Base-by-base conservation (phyloP, 2,888 invertebrate species). In the Eudemis profundana region DNA sequence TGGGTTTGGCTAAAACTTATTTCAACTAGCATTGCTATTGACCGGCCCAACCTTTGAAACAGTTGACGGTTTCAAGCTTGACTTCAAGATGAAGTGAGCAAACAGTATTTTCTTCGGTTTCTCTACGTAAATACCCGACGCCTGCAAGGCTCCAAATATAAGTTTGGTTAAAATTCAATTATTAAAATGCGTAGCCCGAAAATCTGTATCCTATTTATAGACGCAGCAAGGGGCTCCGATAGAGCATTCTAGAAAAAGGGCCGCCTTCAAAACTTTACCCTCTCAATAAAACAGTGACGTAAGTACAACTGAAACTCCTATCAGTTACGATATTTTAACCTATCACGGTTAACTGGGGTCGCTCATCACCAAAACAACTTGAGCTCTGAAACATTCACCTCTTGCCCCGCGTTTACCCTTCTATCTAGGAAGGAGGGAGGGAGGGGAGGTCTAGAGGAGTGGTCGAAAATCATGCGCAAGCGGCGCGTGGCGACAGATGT, bases 401-500 rank as follows among this genome's bases (percentile, higher is more conserved):
- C 59, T 50, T 68, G 61, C 67, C 60, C 64, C 59, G 64, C 54
- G 61, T 42, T 57, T 60, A 62, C 68, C 50, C 40, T 68, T 68
- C 60, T 46, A 29, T 44, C 61, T 38, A 23, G 15, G 29, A 61
- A 42, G 19, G 57, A 63, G 69, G 70, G 72, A 66, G 62, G 70
- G 67, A 70, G 68, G 72, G 72, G 59, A 76, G 85, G 70, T 82
- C 85, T 78, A 8, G 50, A 62, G 71, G 49, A 74, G 69, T 85
- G 85, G 87, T 74, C 67, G 66, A 65, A 68, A 69, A 72, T 69
- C 69, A 77, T 71, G 75, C 81, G 83, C 81, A 83, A 83, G 82
- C 86, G 81, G 79, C 82, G 79, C 82, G 85, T 81, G 89, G 86
- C 84, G 90, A 90, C 90, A 89, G 89, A 90, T 89, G 90, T 86